Base-by-base conservation (phyloP, 2,888 invertebrate species). In the Drosophila subquinaria region DNA sequence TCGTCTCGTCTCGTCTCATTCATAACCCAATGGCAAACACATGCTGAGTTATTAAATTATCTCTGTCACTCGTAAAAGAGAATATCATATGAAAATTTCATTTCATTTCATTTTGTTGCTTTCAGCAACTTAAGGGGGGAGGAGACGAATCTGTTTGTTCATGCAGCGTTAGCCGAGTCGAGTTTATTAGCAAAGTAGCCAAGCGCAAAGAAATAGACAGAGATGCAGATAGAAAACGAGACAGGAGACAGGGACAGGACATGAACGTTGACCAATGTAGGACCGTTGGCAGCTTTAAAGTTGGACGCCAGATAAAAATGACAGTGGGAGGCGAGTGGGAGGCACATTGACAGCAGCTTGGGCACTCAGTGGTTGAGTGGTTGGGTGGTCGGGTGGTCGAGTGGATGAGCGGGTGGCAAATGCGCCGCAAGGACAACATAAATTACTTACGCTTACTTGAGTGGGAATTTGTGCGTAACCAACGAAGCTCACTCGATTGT, bases 391-490 rank as follows among this genome's bases (percentile, higher is more conserved):
- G 40, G 5, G 36, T 0, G 30, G 30, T 2, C 8, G 30, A 30
- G 43, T 23, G 40, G 20, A 6, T 10, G 30, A 20, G n/a, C 23
- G 59, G 52, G 64, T 56, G 60, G 71, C 38, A 71, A 69, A 88
- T 84, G 76, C 73, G 86, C 84, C 82, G 77, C 82, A 86, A 89
- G 88, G 77, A 88, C 87, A 84, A 88, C 89, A 89, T 90, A 90
- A 90, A 90, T 90, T 90, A 90, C 89, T 90, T 90, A 90, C 90
- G 89, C 90, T 90, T 88, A 89, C 90, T 89, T 90, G 90, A 88
- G 85, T 83, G 81, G 89, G 88, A 88, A 90, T 89, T 89, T 90
- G 90, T 90, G 90, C 90, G 90, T 90, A 88, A 86, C 89, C 87
- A 81, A 89, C 76, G 88, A 79, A 84, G 85, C 85, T 88, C 87